phyloP scores from a whole-genome alignment of 2,113 vertebrate genomes.

The Ovis canadensis region DNA sequence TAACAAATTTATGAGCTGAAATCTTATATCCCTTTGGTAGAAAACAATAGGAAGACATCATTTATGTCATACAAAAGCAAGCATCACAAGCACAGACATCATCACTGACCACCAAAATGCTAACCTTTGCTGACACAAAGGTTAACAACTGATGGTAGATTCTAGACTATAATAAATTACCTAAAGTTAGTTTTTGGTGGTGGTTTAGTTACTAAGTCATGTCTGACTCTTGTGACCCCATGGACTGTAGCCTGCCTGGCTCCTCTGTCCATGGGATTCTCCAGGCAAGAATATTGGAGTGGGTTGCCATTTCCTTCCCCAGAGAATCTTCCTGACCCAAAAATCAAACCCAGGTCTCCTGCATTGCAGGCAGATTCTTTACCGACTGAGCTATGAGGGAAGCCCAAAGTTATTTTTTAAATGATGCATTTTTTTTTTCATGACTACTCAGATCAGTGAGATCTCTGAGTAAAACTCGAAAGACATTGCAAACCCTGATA shows the following conservation, averaged over 20 bases:
- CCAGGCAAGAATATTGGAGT: not conserved
- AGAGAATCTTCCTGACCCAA: not conserved
- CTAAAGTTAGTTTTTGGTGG: not conserved
- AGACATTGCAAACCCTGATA: not conserved
- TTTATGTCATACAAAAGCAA: constrained; percentile 40
- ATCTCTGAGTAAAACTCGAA: not conserved
- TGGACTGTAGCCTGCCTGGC: not conserved
- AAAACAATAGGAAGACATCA: constrained; percentile 31
- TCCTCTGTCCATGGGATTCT: not conserved
- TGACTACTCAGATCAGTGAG: not conserved
- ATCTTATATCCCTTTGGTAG: constrained; percentile 43
- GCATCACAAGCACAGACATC: not conserved
- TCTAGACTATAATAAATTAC: not conserved
- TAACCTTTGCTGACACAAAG: not conserved
- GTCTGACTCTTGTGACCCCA: not conserved
- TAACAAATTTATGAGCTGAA: constrained; percentile 52
- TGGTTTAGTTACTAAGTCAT: not conserved
- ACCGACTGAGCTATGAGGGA: not conserved
- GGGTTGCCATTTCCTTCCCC: not conserved
- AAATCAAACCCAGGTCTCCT: not conserved
- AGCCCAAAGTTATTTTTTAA: not conserved
- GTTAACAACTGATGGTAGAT: not conserved
- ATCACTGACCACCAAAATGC: not conserved
- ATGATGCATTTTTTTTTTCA: not conserved
- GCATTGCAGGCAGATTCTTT: not conserved